Evolutionary conservation across 2,113 vertebrate species (phyloP), one percentile per base, ranked within the genome.

Genomic region (Danionella cerebrum): DNA sequence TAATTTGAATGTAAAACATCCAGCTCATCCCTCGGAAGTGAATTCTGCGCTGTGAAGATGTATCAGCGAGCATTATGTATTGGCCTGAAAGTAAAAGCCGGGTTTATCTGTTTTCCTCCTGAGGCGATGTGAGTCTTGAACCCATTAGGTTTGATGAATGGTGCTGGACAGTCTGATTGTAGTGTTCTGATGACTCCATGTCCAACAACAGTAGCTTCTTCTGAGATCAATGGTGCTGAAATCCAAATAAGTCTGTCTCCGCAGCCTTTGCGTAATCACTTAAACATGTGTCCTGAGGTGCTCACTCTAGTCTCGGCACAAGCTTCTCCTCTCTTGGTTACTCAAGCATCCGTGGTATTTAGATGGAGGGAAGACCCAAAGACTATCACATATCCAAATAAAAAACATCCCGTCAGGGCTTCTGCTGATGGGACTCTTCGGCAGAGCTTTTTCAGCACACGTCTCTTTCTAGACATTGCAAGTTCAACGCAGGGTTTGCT

Each of bases 141-240:
- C 50, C 64, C 54, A 70, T 80, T 80, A 73, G 39, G 14, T 77
- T 65, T 83, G 76, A 79, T 80, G 53, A 77, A 81, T 73, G 65
- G 47, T 33, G 3, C 36, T 58, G 57, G 75, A 70, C 31, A 48
- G 51, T 69, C 39, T 45, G 67, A 82, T 68, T 77, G 69, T 70
- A 73, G 45, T 63, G 60, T 69, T 71, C 38, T 7, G 9, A 24
- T 75, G 47, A 41, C 44, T 71, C 59, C 51, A 66, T 69, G 50
- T 67, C 44, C 72, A 79, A n/a, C 78, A 79, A 76, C 82, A 78
- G 77, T 73, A 81, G 78, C 70, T 77, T 68, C 60, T 75, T 79
- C 54, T 60, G 59, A 69, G 77, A 75, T 75, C 65, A 73, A 70
- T 73, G 70, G 52, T 65, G 71, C 67, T 45, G 65, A 77, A 79